Evolutionary conservation across 2,888 invertebrate genomes (phyloP), one percentile per base, ranked within the genome.

Genomic region (Diaprepes abbreviatus): DNA sequence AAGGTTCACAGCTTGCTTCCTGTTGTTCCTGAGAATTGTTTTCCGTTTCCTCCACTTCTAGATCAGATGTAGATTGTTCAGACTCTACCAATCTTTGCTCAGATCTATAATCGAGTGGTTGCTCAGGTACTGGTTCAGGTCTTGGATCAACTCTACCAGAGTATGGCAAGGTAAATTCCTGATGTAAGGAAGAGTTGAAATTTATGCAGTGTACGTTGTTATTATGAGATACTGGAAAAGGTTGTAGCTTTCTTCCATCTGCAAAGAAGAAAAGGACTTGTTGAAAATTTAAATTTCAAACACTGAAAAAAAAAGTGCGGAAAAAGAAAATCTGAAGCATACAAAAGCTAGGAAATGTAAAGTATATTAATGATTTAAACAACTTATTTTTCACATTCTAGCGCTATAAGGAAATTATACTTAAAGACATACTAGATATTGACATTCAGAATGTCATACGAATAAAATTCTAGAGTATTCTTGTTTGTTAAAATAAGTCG

Each of bases 131-230:
- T 12, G 58, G 36, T 6, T 38, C 50, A n/a, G 16, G 33, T 33
- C 33, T 50, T 31, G 17, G n/a, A 1, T 63, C 40, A 10, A 28
- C 16, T 7, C 57, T 52, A 2, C 19, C 16, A 6, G 83, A 83
- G 73, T 83, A 84, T 73, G 86, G 82, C 70, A 86, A 72, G 76
- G 83, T 85, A 81, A 85, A 86, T 75, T 87, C 87, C 78, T 86
- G 86, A 70, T 85, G 85, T 73, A 86, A 82, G 62, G 87, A 86
- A 64, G 85, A 83, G 73, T 86, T 86, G 77, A 87, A 86, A 75
- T 78, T 76, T 73, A 77, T 74, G 65, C 75, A 77, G 5, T 75
- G 76, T 6, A 75, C 72, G 66, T 76, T 76, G 70, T 71, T 76
- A 62, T 74, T 73, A 31, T 75, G 72, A 4, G 19, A 33, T 2